Evolutionary conservation across 2,888 invertebrate genomes (phyloP), one percentile per base, ranked within the genome.

Genomic region (Seira ritae): DNA sequence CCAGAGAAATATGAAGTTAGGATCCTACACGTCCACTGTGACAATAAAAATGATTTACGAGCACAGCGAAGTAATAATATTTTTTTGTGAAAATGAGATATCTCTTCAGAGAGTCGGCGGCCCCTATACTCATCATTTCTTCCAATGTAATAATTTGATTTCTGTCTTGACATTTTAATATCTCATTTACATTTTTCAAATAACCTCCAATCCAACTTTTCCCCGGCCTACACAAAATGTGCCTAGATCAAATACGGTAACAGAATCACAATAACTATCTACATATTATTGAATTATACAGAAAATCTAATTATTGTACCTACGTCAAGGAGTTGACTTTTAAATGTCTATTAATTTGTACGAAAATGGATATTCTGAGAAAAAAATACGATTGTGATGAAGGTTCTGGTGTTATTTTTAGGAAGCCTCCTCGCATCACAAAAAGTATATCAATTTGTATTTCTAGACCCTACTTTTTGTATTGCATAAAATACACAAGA

Each of bases 11-110:
- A 50, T 50, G 6, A 8, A 50, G 50, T n/a, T 50, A n/a, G 50
- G 12, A 50, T 50, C 50, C 50, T 50, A 50, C 50, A 50, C 17
- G 50, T 50, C 50, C 6, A 50, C 50, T 50, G 50, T 50, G 50
- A 50, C 50, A 50, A 50, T 50, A 50, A 50, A 50, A 50, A 50
- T 50, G 50, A 50, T 50, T 50, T 50, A 50, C 50, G 17, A 50
- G 15, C 50, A 8, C 15, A 50, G 50, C 3, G 50, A 2, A 50
- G 50, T 15, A 31, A 50, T 50, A 50, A 31, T 31, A 31, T 31
- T 31, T 31, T 31, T 31, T 31, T 31, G 31, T 31, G 31, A 31
- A 50, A 50, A 50, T 50, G 50, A 50, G 50, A 12, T 50, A 15
- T 50, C 6, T n/a, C 50, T 31, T 31, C 31, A 31, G 31, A 8